Percentiles rank a stretch among this genome's conserved stretches.
Conservation (phyloP, 2,888 invertebrate species). For the Ernsta delagoae region DNA sequence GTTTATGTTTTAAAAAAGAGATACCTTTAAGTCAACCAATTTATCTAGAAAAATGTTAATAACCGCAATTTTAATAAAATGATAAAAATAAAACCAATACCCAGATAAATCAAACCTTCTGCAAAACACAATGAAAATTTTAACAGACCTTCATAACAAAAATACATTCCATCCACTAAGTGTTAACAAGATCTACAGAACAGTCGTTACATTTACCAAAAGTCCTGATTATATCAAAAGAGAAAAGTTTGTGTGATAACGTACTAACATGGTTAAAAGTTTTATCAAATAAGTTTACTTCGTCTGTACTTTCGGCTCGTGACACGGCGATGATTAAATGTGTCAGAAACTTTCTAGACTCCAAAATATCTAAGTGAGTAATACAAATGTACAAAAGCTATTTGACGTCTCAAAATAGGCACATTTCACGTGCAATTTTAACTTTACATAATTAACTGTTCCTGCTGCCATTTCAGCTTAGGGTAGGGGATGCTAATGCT, state of each 20-base stretch:
- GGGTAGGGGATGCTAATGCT: too few relatives aligned
- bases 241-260: constrained; percentile 3
- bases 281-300: constrained; percentile 11
- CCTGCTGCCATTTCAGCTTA: too few relatives aligned
- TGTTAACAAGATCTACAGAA: not conserved
- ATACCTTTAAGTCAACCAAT: too few relatives aligned
- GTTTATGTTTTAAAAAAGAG: too few relatives aligned
- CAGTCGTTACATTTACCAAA: not conserved
- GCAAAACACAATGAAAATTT: too few relatives aligned
- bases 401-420: not conserved
- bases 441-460: not conserved
- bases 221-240: constrained; percentile 2
- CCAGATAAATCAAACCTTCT: too few relatives aligned
- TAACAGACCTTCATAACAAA: not conserved
- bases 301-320: not conserved
- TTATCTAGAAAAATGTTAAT: too few relatives aligned
- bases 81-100: too few relatives aligned
- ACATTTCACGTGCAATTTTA: not conserved
- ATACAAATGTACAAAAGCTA: not conserved
- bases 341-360: constrained; percentile 14
- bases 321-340: constrained; percentile 15
- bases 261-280: constrained; percentile 12
- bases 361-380: not conserved
- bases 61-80: too few relatives aligned
- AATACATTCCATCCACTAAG: not conserved